Evolutionary conservation across 1,140 invertebrate species (phyloP), one percentile per base, ranked within the genome.

Genomic region (Scaptomyza hsui): DNA sequence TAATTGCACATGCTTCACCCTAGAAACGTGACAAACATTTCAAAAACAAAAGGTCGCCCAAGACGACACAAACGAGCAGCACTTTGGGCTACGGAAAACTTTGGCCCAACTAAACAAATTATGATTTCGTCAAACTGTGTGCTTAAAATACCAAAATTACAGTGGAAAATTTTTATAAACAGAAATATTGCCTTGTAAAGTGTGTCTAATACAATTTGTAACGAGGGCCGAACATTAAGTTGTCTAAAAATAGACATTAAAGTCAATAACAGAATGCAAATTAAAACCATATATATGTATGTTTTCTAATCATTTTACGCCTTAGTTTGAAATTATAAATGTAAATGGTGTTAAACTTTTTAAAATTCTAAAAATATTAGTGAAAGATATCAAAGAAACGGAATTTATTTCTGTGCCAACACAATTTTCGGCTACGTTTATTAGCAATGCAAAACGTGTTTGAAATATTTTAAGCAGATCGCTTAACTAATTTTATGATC

Each of bases 111-210:
- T 42, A 21, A 53, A 45, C 13, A 51, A 37, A 52, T 41, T 21
- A 9, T 42, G 18, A 24, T 85, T 83, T 73, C 72, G 51, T 76
- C 57, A 86, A 86, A 73, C 35, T 62, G 57, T 72, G 81, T 75
- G 80, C 53, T 37, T n/a, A 26, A 67, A 76, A 39, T 85, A 41
- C 56, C 21, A 60, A 85, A 85, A 67, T 26, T 48, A 49, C 44
- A 51, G 77, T 55, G 82, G 74, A 81, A 86, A 86, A 81, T 78
- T 77, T 76, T 52, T 2, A 41, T 42, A 52, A 76, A 6, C 24
- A 24, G 32, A 55, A 56, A 13, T n/a, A n/a, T 24, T 32, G 6
- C 48, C 18, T 18, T 39, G 18, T 21, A 1, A 48, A 48, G 55
- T 13, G 7, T 37, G 19, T 29, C 1, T 26, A 42, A 47, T 13